Percentiles rank a stretch among this genome's conserved stretches.
These are phyloP conservation scores for Miniopterus natalensis DNA, from an alignment of 2,113 vertebrate genomes.

Conservation along the genomic window DNA sequence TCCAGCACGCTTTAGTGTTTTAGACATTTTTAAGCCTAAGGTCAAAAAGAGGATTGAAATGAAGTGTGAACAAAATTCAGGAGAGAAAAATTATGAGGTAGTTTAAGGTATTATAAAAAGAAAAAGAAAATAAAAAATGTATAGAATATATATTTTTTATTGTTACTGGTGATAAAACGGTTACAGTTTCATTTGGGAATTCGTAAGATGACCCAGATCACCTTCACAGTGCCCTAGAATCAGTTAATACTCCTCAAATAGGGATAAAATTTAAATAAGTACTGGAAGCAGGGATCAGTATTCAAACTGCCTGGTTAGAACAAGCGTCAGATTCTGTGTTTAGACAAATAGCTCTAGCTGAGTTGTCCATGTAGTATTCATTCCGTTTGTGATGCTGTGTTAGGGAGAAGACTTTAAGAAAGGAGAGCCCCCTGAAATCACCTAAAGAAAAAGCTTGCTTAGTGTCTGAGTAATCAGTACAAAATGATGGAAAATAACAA, in stretches of 20 bases:
- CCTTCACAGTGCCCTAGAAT: neutral
- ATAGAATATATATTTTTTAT: slow-evolving; percentile 2
- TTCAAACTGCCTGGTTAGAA: neutral
- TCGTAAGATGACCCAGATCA: slow-evolving; percentile 45
- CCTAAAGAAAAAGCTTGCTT: neutral
- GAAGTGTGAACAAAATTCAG: slow-evolving; percentile 48
- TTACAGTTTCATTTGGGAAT: slow-evolving; percentile 51
- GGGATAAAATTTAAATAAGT: slow-evolving; percentile 11
- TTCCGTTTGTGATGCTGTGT: neutral
- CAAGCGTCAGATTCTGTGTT: neutral
- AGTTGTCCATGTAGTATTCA: neutral
- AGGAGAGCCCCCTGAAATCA: neutral
- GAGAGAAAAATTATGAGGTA: neutral
- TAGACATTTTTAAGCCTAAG: slow-evolving; percentile 44
- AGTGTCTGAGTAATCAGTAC: neutral
- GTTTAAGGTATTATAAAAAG: slow-evolving; percentile 7
- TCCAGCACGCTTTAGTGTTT: neutral
- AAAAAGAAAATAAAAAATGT: neutral
- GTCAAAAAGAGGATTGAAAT: slow-evolving; percentile 48
- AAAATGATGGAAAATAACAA: neutral
- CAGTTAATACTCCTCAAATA: neutral
- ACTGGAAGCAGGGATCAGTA: neutral
- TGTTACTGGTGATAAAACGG: slow-evolving; percentile 6
- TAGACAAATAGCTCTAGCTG: neutral
- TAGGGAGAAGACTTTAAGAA: neutral